Conservation (phyloP, 2,888 invertebrate species). For the Agrochola lychnidis region DNA sequence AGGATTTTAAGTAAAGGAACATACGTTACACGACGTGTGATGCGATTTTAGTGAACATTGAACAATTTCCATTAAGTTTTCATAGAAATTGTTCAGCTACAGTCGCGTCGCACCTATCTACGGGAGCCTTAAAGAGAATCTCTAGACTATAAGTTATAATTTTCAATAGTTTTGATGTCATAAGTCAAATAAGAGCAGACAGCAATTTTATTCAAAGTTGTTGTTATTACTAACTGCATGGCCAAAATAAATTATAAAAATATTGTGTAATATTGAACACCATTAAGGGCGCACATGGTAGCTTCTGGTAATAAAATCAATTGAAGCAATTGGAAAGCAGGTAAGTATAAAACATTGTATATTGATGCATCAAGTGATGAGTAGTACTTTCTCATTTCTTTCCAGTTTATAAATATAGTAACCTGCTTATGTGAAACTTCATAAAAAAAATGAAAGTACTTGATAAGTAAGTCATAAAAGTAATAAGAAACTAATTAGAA, state of each 20-base stretch:
- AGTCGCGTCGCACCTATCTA: too few relatives aligned
- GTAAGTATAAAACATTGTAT: not conserved
- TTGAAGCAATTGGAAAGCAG: not conserved
- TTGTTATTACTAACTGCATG: not conserved
- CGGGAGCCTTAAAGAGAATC: not conserved
- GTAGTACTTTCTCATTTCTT: slow-evolving; percentile 33
- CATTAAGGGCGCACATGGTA: not conserved
- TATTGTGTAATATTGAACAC: not conserved
- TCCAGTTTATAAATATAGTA: slow-evolving; percentile 6
- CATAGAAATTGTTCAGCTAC: too few relatives aligned
- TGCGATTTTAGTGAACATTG: too few relatives aligned
- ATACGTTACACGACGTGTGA: too few relatives aligned
- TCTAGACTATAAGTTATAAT: not conserved
- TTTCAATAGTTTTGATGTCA: not conserved
- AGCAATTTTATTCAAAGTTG: not conserved
- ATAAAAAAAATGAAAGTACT: slow-evolving; percentile 4
- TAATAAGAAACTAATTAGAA: slow-evolving; percentile 29
- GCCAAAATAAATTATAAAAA: slow-evolving; percentile 9
- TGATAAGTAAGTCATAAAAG: not conserved
- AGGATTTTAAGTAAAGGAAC: not conserved
- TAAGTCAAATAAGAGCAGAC: not conserved
- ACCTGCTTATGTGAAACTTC: not conserved
- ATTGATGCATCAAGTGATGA: not conserved
- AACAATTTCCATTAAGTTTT: too few relatives aligned
- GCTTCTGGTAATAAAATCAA: not conserved